Evolutionary conservation across 2,888 invertebrate species (phyloP).

Genomic region (Nomada lathburiana): DNA sequence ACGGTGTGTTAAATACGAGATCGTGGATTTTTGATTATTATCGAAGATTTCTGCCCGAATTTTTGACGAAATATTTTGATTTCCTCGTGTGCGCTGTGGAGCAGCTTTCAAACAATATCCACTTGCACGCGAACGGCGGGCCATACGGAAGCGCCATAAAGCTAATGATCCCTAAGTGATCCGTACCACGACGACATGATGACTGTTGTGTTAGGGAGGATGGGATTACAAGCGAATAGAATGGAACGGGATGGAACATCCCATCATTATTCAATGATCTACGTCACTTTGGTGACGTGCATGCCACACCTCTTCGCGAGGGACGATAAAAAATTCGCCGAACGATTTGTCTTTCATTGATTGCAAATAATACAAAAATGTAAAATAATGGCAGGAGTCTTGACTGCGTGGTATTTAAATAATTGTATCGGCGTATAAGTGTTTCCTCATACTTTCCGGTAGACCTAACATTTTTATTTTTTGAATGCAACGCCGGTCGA

Average conservation of each 20-base stretch:
- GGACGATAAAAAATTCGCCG: slow-evolving; percentile 18
- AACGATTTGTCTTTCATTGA: not conserved
- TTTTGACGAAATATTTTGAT: not conserved
- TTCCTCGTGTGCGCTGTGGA: not conserved
- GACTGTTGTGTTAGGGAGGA: slow-evolving; percentile 74
- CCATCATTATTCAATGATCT: slow-evolving; percentile 82
- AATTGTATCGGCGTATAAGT: too few relatives aligned
- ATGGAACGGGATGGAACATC: slow-evolving; percentile 78
- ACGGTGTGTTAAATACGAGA: not conserved
- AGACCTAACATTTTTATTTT: not conserved
- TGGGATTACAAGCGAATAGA: slow-evolving; percentile 76
- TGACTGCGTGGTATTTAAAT: too few relatives aligned
- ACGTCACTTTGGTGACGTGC: slow-evolving; percentile 73
- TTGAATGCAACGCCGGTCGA: not conserved
- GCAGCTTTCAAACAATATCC: slow-evolving; percentile 51
- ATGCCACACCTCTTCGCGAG: slow-evolving; percentile 62
- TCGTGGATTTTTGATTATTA: too few relatives aligned
- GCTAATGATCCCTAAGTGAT: slow-evolving; percentile 76
- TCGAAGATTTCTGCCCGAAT: not conserved
- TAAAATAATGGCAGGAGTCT: too few relatives aligned
- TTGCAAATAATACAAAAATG: not conserved
- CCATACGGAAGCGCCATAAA: slow-evolving; percentile 76
- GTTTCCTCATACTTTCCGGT: too few relatives aligned
- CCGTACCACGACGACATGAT: slow-evolving; percentile 74
- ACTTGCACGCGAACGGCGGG: slow-evolving; percentile 67